Base-by-base conservation (phyloP, 2,797 vertebrate genomes). In the Myiotriccus ornatus region DNA sequence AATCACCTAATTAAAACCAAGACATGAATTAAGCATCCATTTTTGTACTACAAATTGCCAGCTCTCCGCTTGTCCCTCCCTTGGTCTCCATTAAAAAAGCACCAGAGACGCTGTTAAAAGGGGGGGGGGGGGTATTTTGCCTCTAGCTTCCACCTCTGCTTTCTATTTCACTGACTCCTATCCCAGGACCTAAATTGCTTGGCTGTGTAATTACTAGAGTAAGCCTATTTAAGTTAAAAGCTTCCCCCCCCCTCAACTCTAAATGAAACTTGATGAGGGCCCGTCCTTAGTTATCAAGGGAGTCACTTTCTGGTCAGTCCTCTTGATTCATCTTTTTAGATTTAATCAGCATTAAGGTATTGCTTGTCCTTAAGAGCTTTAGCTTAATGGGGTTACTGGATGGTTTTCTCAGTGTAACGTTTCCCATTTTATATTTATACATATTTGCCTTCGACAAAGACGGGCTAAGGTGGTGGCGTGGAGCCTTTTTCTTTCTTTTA, bases 221-320 rank as follows among this genome's bases (percentile, higher is more conserved):
- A 98, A 98, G 98, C 98, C 98, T 98, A 98, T 99, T 99, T 99
- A 98, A 99, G 98, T 99, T 99, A 99, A 99, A 99, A 99, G 98
- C 98, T 98, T 95, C 89, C 89, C 74, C 78, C 78, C 93, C 94
- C 89, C 87, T 96, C 97, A 96, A 97, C 97, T 98, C 98, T 97
- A 98, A 98, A 98, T 98, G 98, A 99, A 99, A 99, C 99, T 99
- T 99, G 99, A 99, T 98, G 98, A 99, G 98, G 98, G 98, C 98
- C 98, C 97, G 97, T 98, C 98, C 98, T 98, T 98, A 98, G 99
- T 99, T 99, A 99, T 98, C 98, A 98, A 92, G 98, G 98, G 99
- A 99, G 98, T 99, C 98, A 98, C 98, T 99, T 99, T 99, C 98
- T 98, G 98, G 98, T 98, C 98, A 98, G 97, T 98, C 98, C 97